Base-by-base conservation (phyloP, 2,113 vertebrate species). In the Rhadina sibilatrix region DNA sequence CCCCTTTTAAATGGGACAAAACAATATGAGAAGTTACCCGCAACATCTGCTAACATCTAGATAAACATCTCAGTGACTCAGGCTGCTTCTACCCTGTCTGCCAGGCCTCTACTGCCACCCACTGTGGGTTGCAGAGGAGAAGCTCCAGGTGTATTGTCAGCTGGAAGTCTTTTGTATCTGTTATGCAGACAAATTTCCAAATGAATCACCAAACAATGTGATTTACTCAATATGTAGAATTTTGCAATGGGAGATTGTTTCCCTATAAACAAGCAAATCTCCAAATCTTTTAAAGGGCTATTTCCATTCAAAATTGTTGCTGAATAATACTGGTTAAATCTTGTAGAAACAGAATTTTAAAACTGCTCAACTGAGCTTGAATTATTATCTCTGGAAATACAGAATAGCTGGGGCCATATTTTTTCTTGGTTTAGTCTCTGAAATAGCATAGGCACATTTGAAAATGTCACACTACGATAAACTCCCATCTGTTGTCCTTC, bases 31-130 rank as follows among this genome's bases (percentile, higher is more conserved):
- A 95, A 97, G 19, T 82, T 31, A 69, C 40, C 42, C 89, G 56
- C 52, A 95, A 95, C 57, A 75, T 91, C 63, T 87, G 64, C 42
- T 81, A 42, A 53, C 59, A n/a, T 47, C 68, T 23, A 52, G 70
- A 90, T 85, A 94, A 96, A 88, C 52, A 72, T 80, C 37, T 61
- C 23, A 6, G 23, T 71, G 81, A 87, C 27, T 92, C 76, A 54
- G 66, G 50, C 63, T 75, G 30, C 42, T 80, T 61, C 76, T 95
- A 15, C 56, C 37, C 28, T 13, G 12, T 87, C 91, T 87, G 54
- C 59, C 1, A 65, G 93, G 91, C 82, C 96, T 96, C 92, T 87
- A 82, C 95, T 76, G 57, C 89, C 96, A 96, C 94, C 61, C 81
- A 95, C 93, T 1, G 97, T 94, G 92, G 72, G 54, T 27, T 92